Evolutionary conservation across 2,888 invertebrate species (phyloP).

Genomic region (Orgyia antiqua): DNA sequence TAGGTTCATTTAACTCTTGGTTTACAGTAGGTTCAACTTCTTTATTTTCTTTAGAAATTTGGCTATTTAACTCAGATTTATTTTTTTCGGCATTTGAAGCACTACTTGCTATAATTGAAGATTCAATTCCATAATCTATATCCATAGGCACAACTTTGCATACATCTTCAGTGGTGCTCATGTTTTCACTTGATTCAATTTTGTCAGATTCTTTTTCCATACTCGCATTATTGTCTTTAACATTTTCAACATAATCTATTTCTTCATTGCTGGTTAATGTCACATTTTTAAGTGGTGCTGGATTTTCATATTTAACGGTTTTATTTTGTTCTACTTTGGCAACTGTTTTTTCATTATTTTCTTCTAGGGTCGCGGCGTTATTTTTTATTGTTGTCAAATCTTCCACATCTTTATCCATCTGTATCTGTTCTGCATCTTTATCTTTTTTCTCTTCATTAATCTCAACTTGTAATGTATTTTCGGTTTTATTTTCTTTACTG

Average conservation of each 20-base stretch:
- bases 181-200: no score
- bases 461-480: constrained; percentile 7
- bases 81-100: background rate
- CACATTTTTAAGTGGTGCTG: constrained; percentile 1
- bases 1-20: constrained; percentile 1
- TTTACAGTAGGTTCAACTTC: background rate
- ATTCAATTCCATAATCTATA: constrained; percentile 2
- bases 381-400: no score
- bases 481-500: background rate
- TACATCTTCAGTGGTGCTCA: background rate
- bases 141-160: background rate
- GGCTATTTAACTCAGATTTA: constrained; percentile 1
- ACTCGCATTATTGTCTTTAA: no score
- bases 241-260: constrained; percentile 4
- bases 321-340: no score
- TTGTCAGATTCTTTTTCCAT: no score
- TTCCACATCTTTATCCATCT: no score
- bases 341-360: constrained; percentile 5
- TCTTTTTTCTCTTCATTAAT: background rate
- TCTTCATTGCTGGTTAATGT: constrained; percentile 6
- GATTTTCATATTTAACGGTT: background rate
- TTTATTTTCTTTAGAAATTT: no score
- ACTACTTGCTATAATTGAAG: constrained; percentile 5
- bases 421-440: background rate
- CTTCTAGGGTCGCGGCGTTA: no score